Evolutionary conservation across 2,113 vertebrate species (phyloP), one percentile per base, ranked within the genome.

Genomic region (Morphnarchus princeps): DNA sequence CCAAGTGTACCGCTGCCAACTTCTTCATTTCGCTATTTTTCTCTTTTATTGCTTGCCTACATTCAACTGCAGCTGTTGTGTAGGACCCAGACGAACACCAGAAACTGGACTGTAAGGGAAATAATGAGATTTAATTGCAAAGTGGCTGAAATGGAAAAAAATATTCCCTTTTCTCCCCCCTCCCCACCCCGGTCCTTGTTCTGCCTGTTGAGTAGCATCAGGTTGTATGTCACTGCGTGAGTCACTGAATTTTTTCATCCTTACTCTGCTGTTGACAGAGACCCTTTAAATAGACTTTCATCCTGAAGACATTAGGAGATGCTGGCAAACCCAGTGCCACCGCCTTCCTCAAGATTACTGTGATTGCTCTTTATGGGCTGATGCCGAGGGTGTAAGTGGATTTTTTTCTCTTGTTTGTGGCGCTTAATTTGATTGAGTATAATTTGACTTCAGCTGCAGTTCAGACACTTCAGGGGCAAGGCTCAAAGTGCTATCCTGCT

Each of bases 231-330:
- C 96, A 97, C 81, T 2, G 20, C 0, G 18, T 96, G 97, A 95
- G 93, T 97, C 97, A 95, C 87, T 50, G 94, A 6, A 96, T 97
- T 96, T 80, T 96, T 97, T 96, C 49, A 20, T 82, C 96, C 93
- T 97, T 97, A 96, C 93, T 90, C 78, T 50, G 67, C 89, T 94
- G 89, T 85, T 97, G 97, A 95, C 97, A 31, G 73, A 84, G 83
- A 65, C 83, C 89, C 91, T 97, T 95, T 96, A 97, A 97, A 97
- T 95, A 97, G 97, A 72, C 20, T 77, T 91, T 17, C 80, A 55
- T 87, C 62, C 72, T 93, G 66, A 82, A 91, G 89, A 52, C 86
- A 65, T 90, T 4, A 89, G 89, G 61, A 57, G 38, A 15, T 77
- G 87, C 80, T 95, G 94, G 57, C 86, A 83, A 59, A 49, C 31